Evolutionary conservation across 2,888 invertebrate genomes (phyloP).

Genomic region (Drepana falcataria): DNA sequence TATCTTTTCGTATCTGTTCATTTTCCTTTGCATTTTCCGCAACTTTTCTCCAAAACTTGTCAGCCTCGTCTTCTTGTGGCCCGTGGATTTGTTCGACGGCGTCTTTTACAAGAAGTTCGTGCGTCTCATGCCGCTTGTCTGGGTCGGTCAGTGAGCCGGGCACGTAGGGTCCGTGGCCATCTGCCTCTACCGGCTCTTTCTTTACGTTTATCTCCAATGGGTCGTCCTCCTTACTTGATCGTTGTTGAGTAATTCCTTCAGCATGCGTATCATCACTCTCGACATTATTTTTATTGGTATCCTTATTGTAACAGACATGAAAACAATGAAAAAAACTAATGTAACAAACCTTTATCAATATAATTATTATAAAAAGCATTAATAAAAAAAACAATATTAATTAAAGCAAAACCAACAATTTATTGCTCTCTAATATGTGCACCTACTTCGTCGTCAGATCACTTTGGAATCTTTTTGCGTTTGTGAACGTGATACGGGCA

Average conservation of each 20-base stretch:
- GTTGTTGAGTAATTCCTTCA: constrained; percentile 12
- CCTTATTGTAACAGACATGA: constrained; percentile 72
- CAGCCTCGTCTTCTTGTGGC: constrained; percentile 56
- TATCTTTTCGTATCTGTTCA: constrained; percentile 41
- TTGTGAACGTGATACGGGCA: constrained; percentile 52
- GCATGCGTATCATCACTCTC: constrained; percentile 17
- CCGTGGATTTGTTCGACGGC: constrained; percentile 65
- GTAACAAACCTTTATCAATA: constrained; percentile 9
- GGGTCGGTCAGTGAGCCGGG: constrained; percentile 77
- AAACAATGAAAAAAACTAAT: constrained; percentile 36
- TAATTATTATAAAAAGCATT: constrained; percentile 3
- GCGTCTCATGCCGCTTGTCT: constrained; percentile 69
- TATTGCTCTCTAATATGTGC: constrained; percentile 11
- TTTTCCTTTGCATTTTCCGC: constrained; percentile 58
- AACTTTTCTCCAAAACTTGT: constrained; percentile 69
- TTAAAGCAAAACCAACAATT: constrained; percentile 9
- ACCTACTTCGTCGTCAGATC: constrained; percentile 13
- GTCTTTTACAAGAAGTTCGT: constrained; percentile 61
- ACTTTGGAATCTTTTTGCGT: constrained; percentile 29
- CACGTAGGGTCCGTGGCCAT: constrained; percentile 68
- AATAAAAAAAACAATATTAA: constrained; percentile 4
- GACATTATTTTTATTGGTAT: constrained; percentile 29
- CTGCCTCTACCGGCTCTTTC: constrained; percentile 48
- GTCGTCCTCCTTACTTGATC: constrained; percentile 30
- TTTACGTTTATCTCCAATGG: constrained; percentile 46